These are phyloP conservation scores for Pimpla rufipes DNA, from an alignment of 2,888 invertebrate genomes.

Conservation along the genomic window DNA sequence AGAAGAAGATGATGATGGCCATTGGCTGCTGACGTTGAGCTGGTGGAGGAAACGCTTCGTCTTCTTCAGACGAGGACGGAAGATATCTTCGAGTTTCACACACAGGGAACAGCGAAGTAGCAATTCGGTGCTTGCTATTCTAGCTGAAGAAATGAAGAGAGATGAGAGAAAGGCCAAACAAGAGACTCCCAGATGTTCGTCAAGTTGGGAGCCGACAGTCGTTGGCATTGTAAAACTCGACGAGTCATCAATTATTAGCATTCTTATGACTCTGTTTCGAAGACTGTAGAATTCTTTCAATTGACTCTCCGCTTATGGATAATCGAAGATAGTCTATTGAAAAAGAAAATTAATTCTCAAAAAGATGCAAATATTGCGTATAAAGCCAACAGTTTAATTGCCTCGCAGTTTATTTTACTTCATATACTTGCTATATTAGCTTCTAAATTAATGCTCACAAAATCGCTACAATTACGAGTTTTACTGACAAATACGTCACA, in stretches of 20 bases:
- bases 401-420: too few relatives aligned
- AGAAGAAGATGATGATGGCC: constrained; percentile 57
- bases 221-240: constrained; percentile 35
- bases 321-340: background rate
- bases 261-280: background rate
- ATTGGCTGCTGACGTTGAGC: constrained; percentile 41
- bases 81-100: constrained; percentile 27
- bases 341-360: background rate
- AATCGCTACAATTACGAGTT: too few relatives aligned
- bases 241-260: background rate
- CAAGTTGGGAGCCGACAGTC: constrained; percentile 11
- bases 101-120: background rate
- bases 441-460: too few relatives aligned
- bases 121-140: background rate
- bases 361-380: background rate
- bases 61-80: constrained; percentile 26
- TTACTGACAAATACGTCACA: too few relatives aligned
- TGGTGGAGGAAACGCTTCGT: constrained; percentile 5
- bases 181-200: constrained; percentile 63
- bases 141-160: constrained; percentile 21
- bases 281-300: background rate
- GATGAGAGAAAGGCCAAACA: constrained; percentile 36
- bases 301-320: background rate
- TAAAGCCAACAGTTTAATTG: too few relatives aligned
- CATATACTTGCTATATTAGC: too few relatives aligned